Conservation (phyloP, 2,797 vertebrate genomes). For the Myotis planiceps region DNA sequence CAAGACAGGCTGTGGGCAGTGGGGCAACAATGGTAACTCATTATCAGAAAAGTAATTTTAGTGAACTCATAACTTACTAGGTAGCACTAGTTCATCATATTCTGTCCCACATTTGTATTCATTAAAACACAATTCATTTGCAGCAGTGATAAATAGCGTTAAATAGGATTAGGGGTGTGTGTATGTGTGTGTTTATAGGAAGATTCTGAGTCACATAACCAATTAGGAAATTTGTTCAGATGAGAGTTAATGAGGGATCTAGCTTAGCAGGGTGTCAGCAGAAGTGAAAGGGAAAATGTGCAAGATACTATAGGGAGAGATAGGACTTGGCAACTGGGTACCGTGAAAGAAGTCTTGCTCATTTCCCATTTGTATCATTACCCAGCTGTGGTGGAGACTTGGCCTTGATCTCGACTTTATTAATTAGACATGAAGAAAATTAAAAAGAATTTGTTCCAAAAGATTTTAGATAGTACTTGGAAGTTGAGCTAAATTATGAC, state of each 20-base stretch:
- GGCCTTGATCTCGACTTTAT: not conserved
- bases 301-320: not conserved
- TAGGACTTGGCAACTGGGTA: not conserved
- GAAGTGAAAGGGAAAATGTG: not conserved
- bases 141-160: not conserved
- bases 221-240: not conserved
- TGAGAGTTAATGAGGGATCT: not conserved
- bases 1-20: not conserved
- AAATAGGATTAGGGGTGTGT: not conserved
- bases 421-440: conserved; percentile 42
- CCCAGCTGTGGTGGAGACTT: not conserved
- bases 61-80: not conserved
- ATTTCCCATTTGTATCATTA: not conserved
- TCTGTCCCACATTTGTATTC: not conserved
- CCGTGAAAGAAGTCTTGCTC: not conserved
- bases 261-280: not conserved
- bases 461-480: not conserved
- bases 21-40: not conserved
- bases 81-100: not conserved
- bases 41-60: not conserved
- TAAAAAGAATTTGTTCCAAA: not conserved
- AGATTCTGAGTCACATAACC: not conserved
- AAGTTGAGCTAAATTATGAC: not conserved
- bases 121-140: not conserved
- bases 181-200: too few relatives aligned